Percentiles rank a stretch among this genome's conserved stretches.
Conservation (phyloP, 2,888 invertebrate genomes). For the Artemia sinica region DNA sequence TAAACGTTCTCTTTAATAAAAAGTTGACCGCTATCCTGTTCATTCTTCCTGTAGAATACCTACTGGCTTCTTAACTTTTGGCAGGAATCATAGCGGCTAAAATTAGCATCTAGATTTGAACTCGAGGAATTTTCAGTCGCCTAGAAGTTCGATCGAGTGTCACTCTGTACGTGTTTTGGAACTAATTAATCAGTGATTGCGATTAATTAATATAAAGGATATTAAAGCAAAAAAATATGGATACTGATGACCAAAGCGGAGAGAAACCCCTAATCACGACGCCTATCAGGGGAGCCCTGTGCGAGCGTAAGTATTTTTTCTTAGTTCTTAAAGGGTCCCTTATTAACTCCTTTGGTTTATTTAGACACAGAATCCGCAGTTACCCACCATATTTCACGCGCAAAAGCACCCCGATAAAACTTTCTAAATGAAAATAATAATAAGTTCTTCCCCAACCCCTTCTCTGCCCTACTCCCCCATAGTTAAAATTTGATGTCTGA, state of each 20-base stretch:
- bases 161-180: neutral
- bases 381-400: neutral
- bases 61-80: neutral
- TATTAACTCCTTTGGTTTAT: no score
- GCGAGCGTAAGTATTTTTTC: conserved; percentile 28
- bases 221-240: neutral
- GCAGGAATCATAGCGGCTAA: conserved; percentile 2
- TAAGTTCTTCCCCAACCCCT: no score
- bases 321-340: neutral
- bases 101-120: conserved; percentile 4
- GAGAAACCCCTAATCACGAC: conserved; percentile 47
- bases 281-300: conserved; percentile 48
- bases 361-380: no score
- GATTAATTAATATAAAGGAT: no score
- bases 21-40: no score
- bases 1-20: no score
- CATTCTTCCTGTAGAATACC: no score
- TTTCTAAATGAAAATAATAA: no score
- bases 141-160: conserved; percentile 7
- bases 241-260: conserved; percentile 29
- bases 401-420: neutral
- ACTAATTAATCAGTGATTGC: neutral
- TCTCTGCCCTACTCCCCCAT: no score
- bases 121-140: conserved; percentile 12
- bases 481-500: no score